Conservation (phyloP, 2,888 invertebrate species). For the Chrysomela aeneicollis region DNA sequence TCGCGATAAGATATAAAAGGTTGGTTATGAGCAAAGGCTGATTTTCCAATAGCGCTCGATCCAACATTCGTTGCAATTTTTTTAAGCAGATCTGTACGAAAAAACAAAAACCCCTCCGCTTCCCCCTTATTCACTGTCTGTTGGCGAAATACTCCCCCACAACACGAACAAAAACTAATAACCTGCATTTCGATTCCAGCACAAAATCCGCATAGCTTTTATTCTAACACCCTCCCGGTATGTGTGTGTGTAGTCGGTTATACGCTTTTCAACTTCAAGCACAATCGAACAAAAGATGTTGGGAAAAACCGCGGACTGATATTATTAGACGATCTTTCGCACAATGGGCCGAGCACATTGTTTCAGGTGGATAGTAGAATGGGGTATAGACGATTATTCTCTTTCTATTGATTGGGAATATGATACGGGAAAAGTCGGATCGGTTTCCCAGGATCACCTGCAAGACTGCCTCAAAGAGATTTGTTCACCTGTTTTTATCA, state of each 20-base stretch:
- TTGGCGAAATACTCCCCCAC: background rate
- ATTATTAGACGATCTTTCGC: conserved; percentile 29
- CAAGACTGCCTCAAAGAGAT: background rate
- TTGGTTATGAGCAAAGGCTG: too few relatives aligned
- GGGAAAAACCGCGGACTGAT: conserved; percentile 10
- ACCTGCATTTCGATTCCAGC: conserved; percentile 1
- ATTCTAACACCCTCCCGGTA: background rate
- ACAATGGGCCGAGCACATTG: conserved; percentile 31
- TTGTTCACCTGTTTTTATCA: background rate
- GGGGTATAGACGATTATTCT: background rate
- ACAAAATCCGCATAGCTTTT: conserved; percentile 1
- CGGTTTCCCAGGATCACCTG: background rate
- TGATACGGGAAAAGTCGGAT: conserved; percentile 4
- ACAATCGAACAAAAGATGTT: conserved; percentile 3
- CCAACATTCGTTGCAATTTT: too few relatives aligned
- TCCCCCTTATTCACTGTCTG: background rate
- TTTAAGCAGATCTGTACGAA: too few relatives aligned
- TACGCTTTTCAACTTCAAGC: background rate
- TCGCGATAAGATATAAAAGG: too few relatives aligned
- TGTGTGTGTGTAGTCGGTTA: background rate
- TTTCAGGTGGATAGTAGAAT: background rate
- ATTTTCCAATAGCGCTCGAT: too few relatives aligned
- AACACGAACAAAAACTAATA: conserved; percentile 3
- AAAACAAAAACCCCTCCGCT: background rate
- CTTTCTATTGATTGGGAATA: background rate